phyloP scores from a whole-genome alignment of 2,113 vertebrate genomes.

The Asarcornis scutulata region DNA sequence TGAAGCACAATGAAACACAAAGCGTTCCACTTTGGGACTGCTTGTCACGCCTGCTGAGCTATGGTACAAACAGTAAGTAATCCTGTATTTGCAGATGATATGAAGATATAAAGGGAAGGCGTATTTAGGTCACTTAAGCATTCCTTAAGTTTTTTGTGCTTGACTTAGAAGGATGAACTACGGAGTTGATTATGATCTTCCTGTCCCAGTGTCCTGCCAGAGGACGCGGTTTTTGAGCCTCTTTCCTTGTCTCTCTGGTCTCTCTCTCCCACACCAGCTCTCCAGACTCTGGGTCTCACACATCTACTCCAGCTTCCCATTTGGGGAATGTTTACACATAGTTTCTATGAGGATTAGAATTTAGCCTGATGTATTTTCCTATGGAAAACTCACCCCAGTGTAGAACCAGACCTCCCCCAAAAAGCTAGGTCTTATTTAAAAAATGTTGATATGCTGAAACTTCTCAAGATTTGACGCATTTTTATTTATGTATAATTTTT shows the following conservation, averaged over 20 bases:
- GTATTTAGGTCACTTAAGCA: not conserved
- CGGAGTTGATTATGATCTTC: not conserved
- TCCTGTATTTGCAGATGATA: not conserved
- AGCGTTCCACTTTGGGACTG: not conserved
- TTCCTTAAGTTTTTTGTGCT: not conserved
- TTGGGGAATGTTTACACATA: not conserved
- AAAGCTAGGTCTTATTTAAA: not conserved
- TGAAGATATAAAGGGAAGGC: not conserved
- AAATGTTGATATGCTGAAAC: rapidly evolving
- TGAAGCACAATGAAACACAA: not conserved
- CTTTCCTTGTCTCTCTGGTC: not conserved
- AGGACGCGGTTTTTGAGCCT: not conserved
- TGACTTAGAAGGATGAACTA: not conserved
- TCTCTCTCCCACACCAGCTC: not conserved
- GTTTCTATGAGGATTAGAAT: not conserved
- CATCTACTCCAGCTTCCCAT: not conserved
- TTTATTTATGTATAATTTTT: not conserved
- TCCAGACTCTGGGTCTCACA: not conserved
- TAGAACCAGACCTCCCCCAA: not conserved
- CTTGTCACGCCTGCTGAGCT: not conserved
- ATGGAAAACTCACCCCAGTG: not conserved
- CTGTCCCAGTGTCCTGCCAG: not conserved
- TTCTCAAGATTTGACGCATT: not conserved
- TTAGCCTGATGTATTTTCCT: not conserved
- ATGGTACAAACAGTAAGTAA: not conserved